These are phyloP conservation scores for Branchipolynoe longqiensis DNA, from an alignment of 2,888 invertebrate genomes.

Conservation along the genomic window DNA sequence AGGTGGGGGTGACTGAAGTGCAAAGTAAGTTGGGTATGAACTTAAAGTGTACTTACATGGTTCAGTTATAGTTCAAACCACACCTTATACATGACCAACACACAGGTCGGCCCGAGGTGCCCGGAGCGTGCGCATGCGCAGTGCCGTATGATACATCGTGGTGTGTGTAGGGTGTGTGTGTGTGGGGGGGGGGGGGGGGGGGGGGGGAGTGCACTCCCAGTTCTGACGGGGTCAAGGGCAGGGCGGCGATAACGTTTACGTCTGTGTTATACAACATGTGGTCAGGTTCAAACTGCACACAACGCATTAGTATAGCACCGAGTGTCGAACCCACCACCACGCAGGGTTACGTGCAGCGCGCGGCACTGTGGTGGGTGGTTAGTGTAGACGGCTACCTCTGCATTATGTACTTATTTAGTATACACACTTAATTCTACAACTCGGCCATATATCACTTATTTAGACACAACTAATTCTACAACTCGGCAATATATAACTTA, in stretches of 20 bases:
- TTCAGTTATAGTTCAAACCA: background rate
- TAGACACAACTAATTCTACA: no score
- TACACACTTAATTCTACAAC: no score
- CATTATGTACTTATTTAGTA: no score
- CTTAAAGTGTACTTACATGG: background rate
- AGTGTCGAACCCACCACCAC: no score
- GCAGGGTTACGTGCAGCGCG: no score
- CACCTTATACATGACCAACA: background rate
- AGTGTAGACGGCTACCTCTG: no score
- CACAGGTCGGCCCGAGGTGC: background rate
- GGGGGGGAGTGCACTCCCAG: background rate
- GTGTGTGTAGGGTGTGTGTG: background rate
- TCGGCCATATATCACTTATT: no score
- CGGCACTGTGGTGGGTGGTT: no score
- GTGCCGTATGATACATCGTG: background rate
- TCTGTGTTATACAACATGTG: background rate
- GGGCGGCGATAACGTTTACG: background rate
- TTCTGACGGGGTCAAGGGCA: background rate
- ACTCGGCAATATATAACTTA: no score
- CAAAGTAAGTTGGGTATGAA: background rate
- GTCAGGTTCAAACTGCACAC: background rate
- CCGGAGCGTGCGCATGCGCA: background rate
- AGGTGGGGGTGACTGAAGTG: background rate
- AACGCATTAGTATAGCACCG: background rate
- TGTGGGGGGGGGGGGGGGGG: background rate